A percentile compares a stretch with the other conserved stretches of the same genome.
Conservation (phyloP, 2,113 vertebrate genomes). For the Pelmatolapia mariae region DNA sequence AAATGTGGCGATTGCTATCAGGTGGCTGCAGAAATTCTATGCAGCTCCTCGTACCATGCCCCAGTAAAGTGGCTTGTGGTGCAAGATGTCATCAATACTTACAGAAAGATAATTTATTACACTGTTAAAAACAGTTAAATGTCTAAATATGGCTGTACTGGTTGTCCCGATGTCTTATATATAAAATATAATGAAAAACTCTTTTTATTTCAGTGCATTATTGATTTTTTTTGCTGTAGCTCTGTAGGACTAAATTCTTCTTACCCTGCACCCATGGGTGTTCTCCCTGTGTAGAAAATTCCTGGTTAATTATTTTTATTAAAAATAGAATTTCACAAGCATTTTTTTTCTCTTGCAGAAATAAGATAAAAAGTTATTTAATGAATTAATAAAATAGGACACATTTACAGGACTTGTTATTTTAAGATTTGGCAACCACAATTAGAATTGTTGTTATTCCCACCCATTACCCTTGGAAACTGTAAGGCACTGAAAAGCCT, state of each 20-base stretch:
- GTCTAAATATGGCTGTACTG: not conserved
- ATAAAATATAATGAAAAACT: not conserved
- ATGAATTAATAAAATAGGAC: not conserved
- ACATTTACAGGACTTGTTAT: not conserved
- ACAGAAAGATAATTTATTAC: not conserved
- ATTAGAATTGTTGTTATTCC: not conserved
- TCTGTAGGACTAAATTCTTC: not conserved
- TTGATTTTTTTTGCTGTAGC: not conserved
- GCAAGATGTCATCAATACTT: not conserved
- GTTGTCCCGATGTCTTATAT: not conserved
- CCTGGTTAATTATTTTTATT: not conserved
- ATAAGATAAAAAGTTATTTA: not conserved
- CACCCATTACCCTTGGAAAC: not conserved
- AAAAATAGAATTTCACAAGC: not conserved
- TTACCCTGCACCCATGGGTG: not conserved
- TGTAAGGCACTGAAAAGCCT: not conserved
- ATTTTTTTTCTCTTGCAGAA: not conserved
- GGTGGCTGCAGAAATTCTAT: not conserved
- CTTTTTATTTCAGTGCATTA: not conserved
- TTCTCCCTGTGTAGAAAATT: not conserved
- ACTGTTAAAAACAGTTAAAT: not conserved
- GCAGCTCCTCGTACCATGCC: not conserved
- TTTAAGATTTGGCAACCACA: not conserved
- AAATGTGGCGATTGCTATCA: not conserved
- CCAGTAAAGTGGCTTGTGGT: not conserved